phyloP scores from a whole-genome alignment of 2,797 vertebrate genomes.

The Cyprinodon diabolis region DNA sequence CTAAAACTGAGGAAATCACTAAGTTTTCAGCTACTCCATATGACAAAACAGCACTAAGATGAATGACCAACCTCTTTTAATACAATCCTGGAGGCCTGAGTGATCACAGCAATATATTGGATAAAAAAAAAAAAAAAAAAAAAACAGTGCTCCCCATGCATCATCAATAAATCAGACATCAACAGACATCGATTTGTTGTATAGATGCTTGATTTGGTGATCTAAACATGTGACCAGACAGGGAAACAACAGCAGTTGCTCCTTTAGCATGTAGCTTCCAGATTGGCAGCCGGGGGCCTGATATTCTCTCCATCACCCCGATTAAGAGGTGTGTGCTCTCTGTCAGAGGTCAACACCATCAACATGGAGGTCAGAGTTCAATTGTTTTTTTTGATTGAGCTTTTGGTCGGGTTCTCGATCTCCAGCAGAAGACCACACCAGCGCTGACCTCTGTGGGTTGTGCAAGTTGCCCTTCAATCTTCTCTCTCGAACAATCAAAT shows the following conservation, averaged over 20 bases:
- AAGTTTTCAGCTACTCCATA: background rate
- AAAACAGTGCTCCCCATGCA: background rate
- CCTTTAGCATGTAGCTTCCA: conserved; percentile 26
- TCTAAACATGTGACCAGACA: conserved; percentile 14
- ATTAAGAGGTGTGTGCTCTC: conserved; percentile 58
- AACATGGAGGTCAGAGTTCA: conserved; percentile 69
- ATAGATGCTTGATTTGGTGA: conserved; percentile 27
- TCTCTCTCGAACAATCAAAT: conserved; percentile 61
- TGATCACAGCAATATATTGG: background rate
- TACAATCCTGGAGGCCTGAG: background rate
- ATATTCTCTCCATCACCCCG: conserved; percentile 45
- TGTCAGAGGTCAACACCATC: conserved; percentile 68
- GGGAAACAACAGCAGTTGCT: conserved; percentile 36
- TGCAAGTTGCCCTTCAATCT: conserved; percentile 80
- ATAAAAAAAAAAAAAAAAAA: background rate
- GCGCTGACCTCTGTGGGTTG: conserved; percentile 69
- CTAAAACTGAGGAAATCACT: no score
- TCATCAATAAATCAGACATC: background rate
- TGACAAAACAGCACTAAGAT: no score
- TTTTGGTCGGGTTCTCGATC: conserved; percentile 63
- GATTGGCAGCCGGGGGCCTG: conserved; percentile 20
- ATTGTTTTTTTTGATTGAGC: conserved; percentile 74
- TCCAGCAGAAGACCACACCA: conserved; percentile 58
- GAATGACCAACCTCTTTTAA: no score
- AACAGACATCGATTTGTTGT: background rate